Percentiles rank a stretch among this genome's conserved stretches.
phyloP scores from a whole-genome alignment of 2,797 vertebrate genomes.

The Ataeniobius toweri region DNA sequence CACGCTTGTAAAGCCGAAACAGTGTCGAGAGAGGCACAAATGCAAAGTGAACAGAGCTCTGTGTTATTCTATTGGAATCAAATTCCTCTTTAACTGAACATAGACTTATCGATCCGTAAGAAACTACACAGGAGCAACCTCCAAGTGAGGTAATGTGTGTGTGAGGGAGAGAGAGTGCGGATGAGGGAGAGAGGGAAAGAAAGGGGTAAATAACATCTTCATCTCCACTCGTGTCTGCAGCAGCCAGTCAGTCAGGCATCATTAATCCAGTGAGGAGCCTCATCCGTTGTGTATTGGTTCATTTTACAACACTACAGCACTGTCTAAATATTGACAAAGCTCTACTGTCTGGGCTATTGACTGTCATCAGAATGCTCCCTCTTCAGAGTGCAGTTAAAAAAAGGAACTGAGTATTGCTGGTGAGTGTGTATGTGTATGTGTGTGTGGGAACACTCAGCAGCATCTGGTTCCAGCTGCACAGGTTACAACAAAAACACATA shows the following conservation, averaged over 20 bases:
- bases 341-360: constrained; percentile 78
- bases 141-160: constrained; percentile 54
- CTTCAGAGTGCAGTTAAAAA: constrained; percentile 54
- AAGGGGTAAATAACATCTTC: constrained; percentile 72
- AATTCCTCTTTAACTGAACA: constrained; percentile 79
- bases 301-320: constrained; percentile 76
- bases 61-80: constrained; percentile 75
- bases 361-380: constrained; percentile 66
- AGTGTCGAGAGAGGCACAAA: constrained; percentile 57
- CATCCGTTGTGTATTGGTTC: constrained; percentile 75
- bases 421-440: constrained; percentile 6
- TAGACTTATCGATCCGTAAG: constrained; percentile 71
- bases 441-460: neutral
- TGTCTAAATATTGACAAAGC: constrained; percentile 80
- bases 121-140: constrained; percentile 71
- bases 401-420: constrained; percentile 36
- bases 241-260: constrained; percentile 76
- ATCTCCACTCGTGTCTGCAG: constrained; percentile 65
- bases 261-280: constrained; percentile 77
- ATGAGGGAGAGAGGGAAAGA: constrained; percentile 13
- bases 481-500: neutral
- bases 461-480: neutral
- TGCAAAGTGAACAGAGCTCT: constrained; percentile 67
- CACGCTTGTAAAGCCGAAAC: constrained; percentile 44
- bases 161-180: constrained; percentile 7